Evolutionary conservation across 2,888 invertebrate species (phyloP), one percentile per base, ranked within the genome.

Genomic region (Cephus nigrinus): DNA sequence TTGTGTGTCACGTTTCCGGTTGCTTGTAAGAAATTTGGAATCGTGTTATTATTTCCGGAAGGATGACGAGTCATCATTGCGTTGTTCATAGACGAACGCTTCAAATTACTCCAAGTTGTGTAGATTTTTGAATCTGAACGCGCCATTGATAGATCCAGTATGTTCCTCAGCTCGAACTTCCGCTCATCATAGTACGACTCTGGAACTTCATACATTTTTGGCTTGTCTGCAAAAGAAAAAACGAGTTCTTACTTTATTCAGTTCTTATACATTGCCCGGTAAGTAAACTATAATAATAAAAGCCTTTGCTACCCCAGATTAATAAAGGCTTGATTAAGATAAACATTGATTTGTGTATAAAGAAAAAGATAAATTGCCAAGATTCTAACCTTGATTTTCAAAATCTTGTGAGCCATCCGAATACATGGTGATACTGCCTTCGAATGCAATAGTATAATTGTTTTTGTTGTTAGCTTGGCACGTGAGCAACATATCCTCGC

Each of bases 391-490:
- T 85, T 90, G 90, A 80, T 86, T 90, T 79, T 91, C 91, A 79
- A 91, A 91, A 84, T 91, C 91, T 82, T 91, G 91, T 4, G 90
- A 91, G 35, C 89, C 96, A 92, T 97, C 97, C 76, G 97, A 96
- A 92, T 96, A 96, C 93, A 96, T 95, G 83, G 96, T 95, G 86
- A 95, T 93, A 87, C 96, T 96, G 88, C 97, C 98, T 93, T 98
- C 97, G 88, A 98, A 98, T 84, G 98, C 98, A 88, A 98, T 97
- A 82, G 98, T 98, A 91, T 98, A 98, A 93, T 98, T 98, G 92
- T 97, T 96, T 93, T 98, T 97, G 92, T 97, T 97, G 85, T 93
- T 93, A 81, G 97, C 96, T 92, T 96, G 96, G 92, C 98, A 98
- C 82, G 97, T 98, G 84, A 97, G 94, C 92, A 98, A 95, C 90